Percentiles rank a stretch among this genome's conserved stretches.
phyloP scores from a whole-genome alignment of 2,888 invertebrate species.

The Oxytorus armatus region DNA sequence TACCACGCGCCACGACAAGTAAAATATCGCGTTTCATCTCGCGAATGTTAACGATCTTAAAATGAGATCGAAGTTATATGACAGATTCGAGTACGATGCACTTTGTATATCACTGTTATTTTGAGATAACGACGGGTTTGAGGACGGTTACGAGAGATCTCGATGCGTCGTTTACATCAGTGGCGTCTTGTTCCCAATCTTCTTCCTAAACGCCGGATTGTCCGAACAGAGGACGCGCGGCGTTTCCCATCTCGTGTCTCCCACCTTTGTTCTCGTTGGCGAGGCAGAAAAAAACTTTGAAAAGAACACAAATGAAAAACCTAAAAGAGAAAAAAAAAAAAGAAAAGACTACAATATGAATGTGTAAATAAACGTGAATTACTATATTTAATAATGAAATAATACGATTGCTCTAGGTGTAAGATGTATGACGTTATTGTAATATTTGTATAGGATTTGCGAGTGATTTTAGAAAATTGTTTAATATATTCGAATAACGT shows the following conservation, averaged over 20 bases:
- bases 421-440: slow-evolving; percentile 75
- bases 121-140: too few relatives aligned
- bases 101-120: too few relatives aligned
- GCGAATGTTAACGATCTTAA: too few relatives aligned
- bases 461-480: slow-evolving; percentile 79
- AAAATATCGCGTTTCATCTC: background rate
- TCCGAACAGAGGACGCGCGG: too few relatives aligned
- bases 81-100: too few relatives aligned
- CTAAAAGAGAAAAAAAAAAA: slow-evolving; percentile 32
- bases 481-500: slow-evolving; percentile 78
- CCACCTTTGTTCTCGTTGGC: slow-evolving; percentile 47
- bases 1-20: too few relatives aligned
- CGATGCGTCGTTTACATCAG: too few relatives aligned
- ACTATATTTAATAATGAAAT: slow-evolving; percentile 59
- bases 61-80: too few relatives aligned
- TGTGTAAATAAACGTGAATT: slow-evolving; percentile 78
- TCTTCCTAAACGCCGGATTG: too few relatives aligned
- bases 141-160: too few relatives aligned
- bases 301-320: slow-evolving; percentile 29
- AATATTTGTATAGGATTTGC: slow-evolving; percentile 81
- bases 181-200: background rate
- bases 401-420: slow-evolving; percentile 59
- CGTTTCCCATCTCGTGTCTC: slow-evolving; percentile 18
- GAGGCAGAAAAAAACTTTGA: slow-evolving; percentile 47
- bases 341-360: slow-evolving; percentile 70